Evolutionary conservation across 2,888 invertebrate species (phyloP), one percentile per base, ranked within the genome.

Genomic region (Itoplectis maculator): DNA sequence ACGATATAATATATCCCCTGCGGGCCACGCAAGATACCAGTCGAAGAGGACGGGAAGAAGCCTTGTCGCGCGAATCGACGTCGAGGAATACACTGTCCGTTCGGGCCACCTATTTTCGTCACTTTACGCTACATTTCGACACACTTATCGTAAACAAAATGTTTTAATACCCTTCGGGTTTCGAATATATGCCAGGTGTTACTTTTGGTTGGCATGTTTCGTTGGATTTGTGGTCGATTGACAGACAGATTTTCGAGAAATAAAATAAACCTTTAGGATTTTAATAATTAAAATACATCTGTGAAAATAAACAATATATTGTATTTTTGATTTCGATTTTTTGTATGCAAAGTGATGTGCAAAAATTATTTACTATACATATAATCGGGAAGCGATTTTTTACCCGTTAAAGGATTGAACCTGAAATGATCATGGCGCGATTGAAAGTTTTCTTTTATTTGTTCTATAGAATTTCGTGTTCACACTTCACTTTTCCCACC

Each of bases 11-110:
- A 54, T 63, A 51, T 42, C 20, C 7, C 61, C 35, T 42, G 68
- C 29, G 49, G 73, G 42, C n/a, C 45, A n/a, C 69, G 35, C 40
- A 65, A 54, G 18, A 42, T 18, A 29, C 35, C 47, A 66, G 51
- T 54, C 54, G 35, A 37, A 77, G 61, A 61, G 75, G n/a, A 51
- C 61, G 65, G n/a, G 13, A 73, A 61, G 49, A 61, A 63, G 51
- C 29, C 66, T 54, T 73, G 51, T 65, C 56, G 47, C 18, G n/a
- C 5, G 20, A 23, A 65, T 65, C 65, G 23, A 45, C 42, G 65
- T 23, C 42, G 47, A 45, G 51, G 4, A 51, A 63, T 18, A 63
- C 20, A 18, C 18, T 40, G 40, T 20, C 2, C 9, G 40, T 63
- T 63, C 3, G 40, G 11, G 35, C 1, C 15, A 59, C 37, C 37